Conservation (phyloP, 2,888 invertebrate species). For the Xanthia icteritia region DNA sequence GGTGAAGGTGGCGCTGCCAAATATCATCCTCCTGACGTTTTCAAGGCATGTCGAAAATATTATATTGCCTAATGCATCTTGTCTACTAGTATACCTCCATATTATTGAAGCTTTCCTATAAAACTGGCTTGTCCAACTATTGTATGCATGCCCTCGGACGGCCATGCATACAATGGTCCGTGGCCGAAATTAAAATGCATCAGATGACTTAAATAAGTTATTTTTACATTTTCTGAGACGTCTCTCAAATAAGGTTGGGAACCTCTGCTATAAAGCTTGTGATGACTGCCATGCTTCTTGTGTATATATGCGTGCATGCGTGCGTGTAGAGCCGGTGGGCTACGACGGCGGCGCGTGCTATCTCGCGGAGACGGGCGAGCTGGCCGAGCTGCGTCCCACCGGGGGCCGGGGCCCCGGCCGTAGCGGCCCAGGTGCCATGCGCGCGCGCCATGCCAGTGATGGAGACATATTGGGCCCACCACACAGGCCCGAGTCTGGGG, state of each 20-base stretch:
- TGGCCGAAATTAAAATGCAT: background rate
- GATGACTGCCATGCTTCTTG: slow-evolving; percentile 42
- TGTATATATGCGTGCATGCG: slow-evolving; percentile 51
- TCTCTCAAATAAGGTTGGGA: background rate
- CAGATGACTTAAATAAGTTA: background rate
- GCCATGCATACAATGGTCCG: background rate
- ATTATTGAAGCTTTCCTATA: slow-evolving; percentile 20
- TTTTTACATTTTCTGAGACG: background rate
- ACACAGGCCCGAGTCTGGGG: slow-evolving; percentile 84
- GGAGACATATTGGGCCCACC: slow-evolving; percentile 85
- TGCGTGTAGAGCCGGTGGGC: slow-evolving; percentile 79
- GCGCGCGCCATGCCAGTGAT: slow-evolving; percentile 83
- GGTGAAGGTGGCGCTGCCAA: too few relatives aligned
- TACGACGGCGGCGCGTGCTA: slow-evolving; percentile 82
- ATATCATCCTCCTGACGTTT: background rate
- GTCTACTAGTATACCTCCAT: background rate
- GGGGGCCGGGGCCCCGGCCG: slow-evolving; percentile 33
- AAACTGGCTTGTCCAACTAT: background rate
- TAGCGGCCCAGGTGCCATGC: slow-evolving; percentile 49
- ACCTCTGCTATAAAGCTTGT: slow-evolving; percentile 29
- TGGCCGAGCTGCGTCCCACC: slow-evolving; percentile 52
- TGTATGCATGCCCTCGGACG: background rate
- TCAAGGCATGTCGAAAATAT: background rate
- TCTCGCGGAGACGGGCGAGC: slow-evolving; percentile 71
- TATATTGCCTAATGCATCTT: slow-evolving; percentile 29